Evolutionary conservation across 2,888 invertebrate genomes (phyloP).

Genomic region (Drosophila acutilabella): DNA sequence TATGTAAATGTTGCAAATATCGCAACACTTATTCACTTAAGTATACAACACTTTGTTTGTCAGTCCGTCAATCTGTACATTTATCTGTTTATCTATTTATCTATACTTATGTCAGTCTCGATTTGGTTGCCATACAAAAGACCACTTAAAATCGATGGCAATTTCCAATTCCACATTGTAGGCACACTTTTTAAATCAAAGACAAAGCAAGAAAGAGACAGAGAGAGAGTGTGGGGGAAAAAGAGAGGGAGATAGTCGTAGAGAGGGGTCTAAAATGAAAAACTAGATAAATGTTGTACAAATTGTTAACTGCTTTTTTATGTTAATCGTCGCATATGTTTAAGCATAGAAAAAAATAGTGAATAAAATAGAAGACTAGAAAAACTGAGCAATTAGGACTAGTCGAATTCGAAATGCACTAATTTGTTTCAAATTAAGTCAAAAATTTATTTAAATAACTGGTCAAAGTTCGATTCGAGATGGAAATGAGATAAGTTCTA

Average conservation of each 20-base stretch:
- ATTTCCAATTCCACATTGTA: constrained; percentile 41
- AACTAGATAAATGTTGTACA: constrained; percentile 80
- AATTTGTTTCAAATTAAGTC: neutral
- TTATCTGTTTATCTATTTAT: constrained; percentile 33
- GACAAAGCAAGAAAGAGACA: neutral
- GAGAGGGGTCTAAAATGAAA: constrained; percentile 56
- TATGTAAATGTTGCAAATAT: constrained; percentile 14
- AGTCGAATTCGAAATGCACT: neutral
- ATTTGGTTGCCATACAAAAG: constrained; percentile 63
- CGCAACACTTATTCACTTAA: constrained; percentile 8
- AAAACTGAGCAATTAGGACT: neutral
- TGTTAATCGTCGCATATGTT: constrained; percentile 69
- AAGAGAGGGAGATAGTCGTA: neutral
- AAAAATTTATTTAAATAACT: no score
- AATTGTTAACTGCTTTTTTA: constrained; percentile 81
- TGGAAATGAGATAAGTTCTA: no score
- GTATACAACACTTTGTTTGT: constrained; percentile 3
- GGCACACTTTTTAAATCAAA: constrained; percentile 45
- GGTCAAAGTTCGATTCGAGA: no score
- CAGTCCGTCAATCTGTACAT: constrained; percentile 8
- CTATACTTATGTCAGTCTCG: constrained; percentile 42
- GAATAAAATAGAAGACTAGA: constrained; percentile 51
- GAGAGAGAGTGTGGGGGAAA: neutral
- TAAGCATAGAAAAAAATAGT: constrained; percentile 50
- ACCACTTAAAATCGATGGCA: constrained; percentile 68